Percentiles rank a stretch among this genome's conserved stretches.
phyloP scores from a whole-genome alignment of 2,113 vertebrate species.

The Nestor notabilis region DNA sequence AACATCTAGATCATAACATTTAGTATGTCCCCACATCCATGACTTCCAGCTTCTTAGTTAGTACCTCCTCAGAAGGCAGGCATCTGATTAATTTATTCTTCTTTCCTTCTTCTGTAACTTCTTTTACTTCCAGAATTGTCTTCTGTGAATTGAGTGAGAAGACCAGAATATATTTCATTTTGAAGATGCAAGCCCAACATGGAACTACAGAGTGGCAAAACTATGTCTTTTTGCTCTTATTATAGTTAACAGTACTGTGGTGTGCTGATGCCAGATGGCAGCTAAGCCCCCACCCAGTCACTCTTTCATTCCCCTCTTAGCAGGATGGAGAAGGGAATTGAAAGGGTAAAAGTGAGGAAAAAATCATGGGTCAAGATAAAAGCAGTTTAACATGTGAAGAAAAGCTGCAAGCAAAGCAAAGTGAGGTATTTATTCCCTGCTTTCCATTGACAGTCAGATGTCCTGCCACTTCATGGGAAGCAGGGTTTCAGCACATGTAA shows the following conservation, averaged over 20 bases:
- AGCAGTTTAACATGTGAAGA: background rate
- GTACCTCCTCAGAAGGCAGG: background rate
- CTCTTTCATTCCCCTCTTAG: background rate
- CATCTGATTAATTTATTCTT: background rate
- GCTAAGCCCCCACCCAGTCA: background rate
- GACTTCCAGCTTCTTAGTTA: background rate
- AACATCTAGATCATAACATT: background rate
- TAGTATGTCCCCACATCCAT: background rate
- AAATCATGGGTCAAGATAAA: fast-evolving
- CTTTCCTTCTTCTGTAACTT: background rate
- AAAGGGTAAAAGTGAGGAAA: background rate
- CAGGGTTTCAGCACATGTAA: background rate
- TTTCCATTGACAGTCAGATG: background rate
- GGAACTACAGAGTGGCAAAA: background rate
- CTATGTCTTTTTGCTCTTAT: background rate
- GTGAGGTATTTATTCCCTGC: background rate
- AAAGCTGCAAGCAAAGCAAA: background rate
- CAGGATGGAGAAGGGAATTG: background rate
- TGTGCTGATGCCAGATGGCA: background rate
- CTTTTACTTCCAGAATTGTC: background rate
- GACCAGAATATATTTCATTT: background rate
- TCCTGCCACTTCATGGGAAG: background rate
- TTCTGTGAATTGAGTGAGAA: background rate
- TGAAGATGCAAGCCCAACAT: background rate
- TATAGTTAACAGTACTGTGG: background rate